Percentiles rank a stretch among this genome's conserved stretches.
phyloP scores from a whole-genome alignment of 1,140 invertebrate species.

The Pseudomyrmex gracilis region DNA sequence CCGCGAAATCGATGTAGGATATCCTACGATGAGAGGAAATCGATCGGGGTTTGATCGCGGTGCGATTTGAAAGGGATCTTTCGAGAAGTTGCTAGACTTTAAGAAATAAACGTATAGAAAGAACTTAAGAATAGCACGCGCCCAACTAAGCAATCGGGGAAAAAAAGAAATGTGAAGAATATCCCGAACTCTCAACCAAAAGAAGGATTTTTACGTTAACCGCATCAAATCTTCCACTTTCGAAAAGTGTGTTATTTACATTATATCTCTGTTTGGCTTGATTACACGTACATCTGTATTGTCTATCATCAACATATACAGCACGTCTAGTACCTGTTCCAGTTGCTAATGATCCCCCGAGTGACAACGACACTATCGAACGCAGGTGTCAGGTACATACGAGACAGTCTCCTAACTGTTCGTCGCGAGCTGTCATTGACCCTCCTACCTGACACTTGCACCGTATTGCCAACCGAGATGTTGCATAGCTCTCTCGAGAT shows the following conservation, averaged over 20 bases:
- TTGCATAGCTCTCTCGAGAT: neutral
- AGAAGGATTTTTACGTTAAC: too few relatives aligned
- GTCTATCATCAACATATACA: neutral
- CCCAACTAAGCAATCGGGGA: neutral
- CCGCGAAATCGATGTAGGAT: constrained; percentile 41
- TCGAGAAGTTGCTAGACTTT: neutral
- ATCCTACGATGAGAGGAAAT: constrained; percentile 23
- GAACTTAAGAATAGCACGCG: neutral
- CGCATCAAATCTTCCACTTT: too few relatives aligned
- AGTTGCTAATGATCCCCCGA: neutral
- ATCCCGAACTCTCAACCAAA: too few relatives aligned
- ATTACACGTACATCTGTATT: neutral
- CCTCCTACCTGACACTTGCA: constrained; percentile 30
- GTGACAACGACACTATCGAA: constrained; percentile 18
- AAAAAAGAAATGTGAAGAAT: neutral
- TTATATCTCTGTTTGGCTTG: too few relatives aligned
- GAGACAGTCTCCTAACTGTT: constrained; percentile 22
- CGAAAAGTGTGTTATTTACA: too few relatives aligned
- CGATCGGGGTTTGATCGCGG: constrained; percentile 32
- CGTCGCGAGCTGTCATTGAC: constrained; percentile 17
- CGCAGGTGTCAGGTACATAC: constrained; percentile 44
- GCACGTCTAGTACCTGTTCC: neutral
- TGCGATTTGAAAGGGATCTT: constrained; percentile 11
- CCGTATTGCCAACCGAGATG: constrained; percentile 6
- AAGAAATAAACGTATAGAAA: neutral